Conservation (phyloP, 92 coral and sea anemone genomes). For the Palythoa grandis region DNA sequence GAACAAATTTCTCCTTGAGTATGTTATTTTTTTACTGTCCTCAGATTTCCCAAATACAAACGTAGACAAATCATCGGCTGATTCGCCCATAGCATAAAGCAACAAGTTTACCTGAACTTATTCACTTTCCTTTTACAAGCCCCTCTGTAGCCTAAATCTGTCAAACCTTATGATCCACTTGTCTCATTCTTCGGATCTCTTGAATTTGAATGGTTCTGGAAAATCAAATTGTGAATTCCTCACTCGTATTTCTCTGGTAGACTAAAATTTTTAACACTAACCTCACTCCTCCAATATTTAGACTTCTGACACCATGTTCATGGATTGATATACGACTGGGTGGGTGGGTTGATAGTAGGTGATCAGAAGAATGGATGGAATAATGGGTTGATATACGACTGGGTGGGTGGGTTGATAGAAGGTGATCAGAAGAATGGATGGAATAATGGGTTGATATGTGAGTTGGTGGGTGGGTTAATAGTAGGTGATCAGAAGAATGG, state of each 20-base stretch:
- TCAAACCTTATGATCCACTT: conserved; percentile 37
- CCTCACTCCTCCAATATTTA: not conserved
- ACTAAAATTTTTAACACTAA: not conserved
- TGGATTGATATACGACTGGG: too few species aligned
- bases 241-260: not conserved
- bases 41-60: conserved; percentile 1
- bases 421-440: too few species aligned
- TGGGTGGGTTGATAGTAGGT: too few species aligned
- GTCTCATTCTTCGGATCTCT: conserved; percentile 27
- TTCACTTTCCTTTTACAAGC: conserved; percentile 23
- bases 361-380: too few species aligned
- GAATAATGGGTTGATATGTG: too few species aligned
- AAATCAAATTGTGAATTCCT: not conserved
- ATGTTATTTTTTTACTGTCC: conserved; percentile 14
- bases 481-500: too few species aligned
- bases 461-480: too few species aligned
- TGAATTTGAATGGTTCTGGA: conserved; percentile 14
- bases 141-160: conserved; percentile 27
- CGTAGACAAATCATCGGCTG: conserved; percentile 8
- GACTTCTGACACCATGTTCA: conserved; percentile 21
- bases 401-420: too few species aligned
- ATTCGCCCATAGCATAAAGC: conserved; percentile 34
- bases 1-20: conserved; percentile 50
- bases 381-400: too few species aligned
- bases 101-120: conserved; percentile 38